These are phyloP conservation scores for Microplitis demolitor DNA, from an alignment of 1,140 invertebrate species.

Conservation along the genomic window DNA sequence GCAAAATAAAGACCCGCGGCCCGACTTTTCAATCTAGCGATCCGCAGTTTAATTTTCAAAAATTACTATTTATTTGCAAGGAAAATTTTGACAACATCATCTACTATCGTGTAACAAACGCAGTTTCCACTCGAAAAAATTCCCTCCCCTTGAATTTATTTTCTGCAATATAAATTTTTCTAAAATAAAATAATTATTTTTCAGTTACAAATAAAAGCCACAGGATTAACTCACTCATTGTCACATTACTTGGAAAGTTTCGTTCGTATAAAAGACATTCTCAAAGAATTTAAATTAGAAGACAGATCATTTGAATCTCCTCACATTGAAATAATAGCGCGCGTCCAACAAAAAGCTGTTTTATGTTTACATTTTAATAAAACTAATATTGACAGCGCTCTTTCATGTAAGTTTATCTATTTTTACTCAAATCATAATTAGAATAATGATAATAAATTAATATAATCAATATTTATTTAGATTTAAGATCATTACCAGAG, in stretches of 20 bases:
- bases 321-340: slow-evolving; percentile 65
- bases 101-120: too few species aligned
- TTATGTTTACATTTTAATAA: slow-evolving; percentile 66
- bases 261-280: slow-evolving; percentile 58
- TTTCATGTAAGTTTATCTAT: slow-evolving; percentile 48
- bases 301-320: slow-evolving; percentile 54
- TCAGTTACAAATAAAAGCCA: slow-evolving; percentile 66
- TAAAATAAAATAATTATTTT: slow-evolving; percentile 24
- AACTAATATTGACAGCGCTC: slow-evolving; percentile 60
- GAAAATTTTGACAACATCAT: too few species aligned
- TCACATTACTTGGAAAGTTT: slow-evolving; percentile 53
- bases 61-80: too few species aligned
- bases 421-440: neutral
- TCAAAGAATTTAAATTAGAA: slow-evolving; percentile 62
- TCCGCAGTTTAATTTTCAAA: too few species aligned
- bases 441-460: neutral
- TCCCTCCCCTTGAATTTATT: too few species aligned
- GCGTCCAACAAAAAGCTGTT: slow-evolving; percentile 65
- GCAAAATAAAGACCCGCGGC: too few species aligned
- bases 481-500: slow-evolving; percentile 50
- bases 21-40: too few species aligned
- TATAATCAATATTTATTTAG: slow-evolving; percentile 38
- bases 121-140: too few species aligned
- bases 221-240: slow-evolving; percentile 57
- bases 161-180: neutral